A percentile compares a stretch with the other conserved stretches of the same genome.
These are phyloP conservation scores for Synanceia verrucosa DNA, from an alignment of 2,797 vertebrate species.

Conservation along the genomic window DNA sequence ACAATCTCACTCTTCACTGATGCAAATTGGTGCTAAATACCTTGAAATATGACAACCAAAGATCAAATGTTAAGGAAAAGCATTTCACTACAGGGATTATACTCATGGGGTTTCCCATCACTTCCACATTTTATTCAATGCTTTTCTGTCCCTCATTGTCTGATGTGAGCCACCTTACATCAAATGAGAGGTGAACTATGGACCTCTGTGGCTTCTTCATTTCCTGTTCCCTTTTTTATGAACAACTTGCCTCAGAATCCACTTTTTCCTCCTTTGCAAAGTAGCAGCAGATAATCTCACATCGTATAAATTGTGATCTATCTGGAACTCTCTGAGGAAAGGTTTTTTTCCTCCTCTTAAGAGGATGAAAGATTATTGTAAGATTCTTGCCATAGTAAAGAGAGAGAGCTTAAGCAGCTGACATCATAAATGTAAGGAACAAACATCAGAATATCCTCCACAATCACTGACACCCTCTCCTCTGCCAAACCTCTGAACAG, in stretches of 20 bases:
- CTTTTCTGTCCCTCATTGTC: neutral
- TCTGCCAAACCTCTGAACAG: neutral
- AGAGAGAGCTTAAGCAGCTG: conserved; percentile 19
- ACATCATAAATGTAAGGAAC: conserved; percentile 49
- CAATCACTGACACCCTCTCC: neutral
- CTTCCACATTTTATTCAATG: conserved; percentile 9
- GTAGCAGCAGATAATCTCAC: conserved; percentile 28
- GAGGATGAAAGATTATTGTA: conserved; percentile 49
- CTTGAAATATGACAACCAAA: conserved; percentile 39
- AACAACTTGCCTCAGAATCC: conserved; percentile 8
- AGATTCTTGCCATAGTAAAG: conserved; percentile 23
- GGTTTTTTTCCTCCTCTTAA: conserved; percentile 33
- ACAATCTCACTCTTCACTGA: conserved; percentile 28
- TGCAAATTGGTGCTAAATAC: conserved; percentile 50
- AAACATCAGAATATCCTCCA: conserved; percentile 7
- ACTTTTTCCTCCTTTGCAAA: conserved; percentile 6
- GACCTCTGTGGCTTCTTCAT: neutral
- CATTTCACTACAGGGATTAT: conserved; percentile 15
- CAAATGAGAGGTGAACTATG: conserved; percentile 15
- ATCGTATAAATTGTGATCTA: conserved; percentile 34
- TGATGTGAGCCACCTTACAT: conserved; percentile 25
- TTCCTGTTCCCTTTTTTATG: neutral
- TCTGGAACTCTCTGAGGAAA: conserved; percentile 28
- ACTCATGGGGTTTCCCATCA: conserved; percentile 2
- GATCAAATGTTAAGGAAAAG: conserved; percentile 37